Base-by-base conservation (phyloP, 2,888 invertebrate genomes). In the Rotaria sp. region DNA sequence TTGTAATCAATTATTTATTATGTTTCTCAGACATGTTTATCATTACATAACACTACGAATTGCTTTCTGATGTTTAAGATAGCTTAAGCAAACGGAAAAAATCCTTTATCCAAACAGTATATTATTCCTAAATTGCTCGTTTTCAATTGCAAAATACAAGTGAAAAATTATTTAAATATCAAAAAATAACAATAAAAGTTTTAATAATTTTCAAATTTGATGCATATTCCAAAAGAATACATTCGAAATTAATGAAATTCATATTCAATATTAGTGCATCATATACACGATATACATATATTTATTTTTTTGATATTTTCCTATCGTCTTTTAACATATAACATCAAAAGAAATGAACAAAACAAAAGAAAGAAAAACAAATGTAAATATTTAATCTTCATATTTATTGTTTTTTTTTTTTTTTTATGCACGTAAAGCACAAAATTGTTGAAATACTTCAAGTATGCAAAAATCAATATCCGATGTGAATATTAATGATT, bases 391-490 rank as follows among this genome's bases (percentile, higher is more conserved):
- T 30, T 67, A n/a, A 67, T 67, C 18, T 67, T 67, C 35, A 80
- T 45, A n/a, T 45, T 45, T 1, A n/a, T 41, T 15, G 24, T 41
- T 92, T n/a, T n/a, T n/a, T n/a, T n/a, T n/a, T n/a, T n/a, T n/a
- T n/a, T n/a, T n/a, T n/a, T 93, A 95, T 59, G 94, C 94, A 85
- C 94, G 93, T 55, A 98, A 93, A 84, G 97, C 96, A 88, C 96
- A 94, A 92, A 99, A 99, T 92, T 98, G 97, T 90, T 97, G 96
- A 93, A 97, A 99, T 87, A 97, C 95, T 91, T 97, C 96, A 88
- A 97, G 92, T 90, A 99, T 96, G 91, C 97, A 96, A 7, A 95
- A 94, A 91, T 98, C 98, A 90, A 97, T 93, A 91, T 97, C 97
- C 89, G 95, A 96, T 0, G 97, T 97, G 92, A 99, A 99, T 80